These are phyloP conservation scores for Paracyclopina nana DNA, from an alignment of 1,140 invertebrate genomes.

Conservation along the genomic window DNA sequence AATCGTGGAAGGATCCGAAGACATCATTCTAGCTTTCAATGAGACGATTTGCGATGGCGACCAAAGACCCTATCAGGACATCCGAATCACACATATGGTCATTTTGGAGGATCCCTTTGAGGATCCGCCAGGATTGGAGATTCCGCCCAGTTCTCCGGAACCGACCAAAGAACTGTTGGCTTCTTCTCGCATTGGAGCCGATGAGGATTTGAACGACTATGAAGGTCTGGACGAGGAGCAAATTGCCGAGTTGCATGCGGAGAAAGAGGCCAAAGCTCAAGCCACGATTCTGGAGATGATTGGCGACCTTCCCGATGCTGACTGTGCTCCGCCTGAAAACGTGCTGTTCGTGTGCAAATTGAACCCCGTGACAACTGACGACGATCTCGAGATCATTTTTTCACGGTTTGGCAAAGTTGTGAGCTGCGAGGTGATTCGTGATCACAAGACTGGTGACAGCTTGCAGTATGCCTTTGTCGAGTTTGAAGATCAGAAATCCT, in stretches of 20 bases:
- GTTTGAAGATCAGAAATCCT: constrained; percentile 80
- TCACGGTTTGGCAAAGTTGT: constrained; percentile 29
- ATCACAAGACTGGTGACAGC: constrained; percentile 77
- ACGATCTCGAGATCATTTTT: constrained; percentile 95
- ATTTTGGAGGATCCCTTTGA: constrained; percentile 89
- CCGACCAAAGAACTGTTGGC: constrained; percentile 43
- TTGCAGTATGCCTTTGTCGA: constrained; percentile 99
- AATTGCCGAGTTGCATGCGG: constrained; percentile 64
- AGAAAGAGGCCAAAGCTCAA: constrained; percentile 81
- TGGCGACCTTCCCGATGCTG: constrained; percentile 88
- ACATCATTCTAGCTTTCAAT: constrained; percentile 69
- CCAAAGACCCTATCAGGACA: constrained; percentile 61
- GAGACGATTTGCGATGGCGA: constrained; percentile 77
- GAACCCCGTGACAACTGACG: constrained; percentile 96
- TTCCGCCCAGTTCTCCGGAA: constrained; percentile 66
- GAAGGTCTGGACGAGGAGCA: constrained; percentile 60
- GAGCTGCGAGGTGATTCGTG: constrained; percentile 89
- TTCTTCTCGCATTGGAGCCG: constrained; percentile 72
- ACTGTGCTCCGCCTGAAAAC: constrained; percentile 95
- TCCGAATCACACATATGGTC: constrained; percentile 84
- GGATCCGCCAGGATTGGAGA: constrained; percentile 51
- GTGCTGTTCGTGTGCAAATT: constrained; percentile 98
- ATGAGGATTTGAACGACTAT: constrained; percentile 84
- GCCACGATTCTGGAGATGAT: constrained; percentile 97
- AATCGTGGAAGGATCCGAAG: constrained; percentile 77